Percentiles rank a stretch among this genome's conserved stretches.
These are phyloP conservation scores for Petrophora chlorosata DNA, from an alignment of 2,888 invertebrate species.

Conservation along the genomic window DNA sequence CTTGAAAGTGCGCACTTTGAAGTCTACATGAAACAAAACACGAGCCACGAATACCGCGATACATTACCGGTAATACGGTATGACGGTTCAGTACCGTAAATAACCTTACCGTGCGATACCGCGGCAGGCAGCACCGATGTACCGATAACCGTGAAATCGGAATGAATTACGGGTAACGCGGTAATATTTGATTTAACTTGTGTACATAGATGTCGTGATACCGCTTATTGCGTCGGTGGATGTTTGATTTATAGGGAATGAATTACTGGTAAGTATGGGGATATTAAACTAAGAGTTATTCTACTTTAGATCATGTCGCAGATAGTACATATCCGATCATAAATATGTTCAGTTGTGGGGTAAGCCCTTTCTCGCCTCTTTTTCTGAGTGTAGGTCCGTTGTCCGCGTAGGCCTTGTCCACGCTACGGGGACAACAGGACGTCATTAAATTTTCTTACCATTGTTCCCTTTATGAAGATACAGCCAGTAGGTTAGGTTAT, in stretches of 20 bases:
- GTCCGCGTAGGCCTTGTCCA: no score
- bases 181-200: conserved; percentile 26
- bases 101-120: conserved; percentile 9
- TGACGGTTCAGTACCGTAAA: conserved; percentile 12
- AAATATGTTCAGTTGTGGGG: no score
- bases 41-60: neutral
- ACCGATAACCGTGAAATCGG: conserved; percentile 24
- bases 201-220: conserved; percentile 24
- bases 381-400: no score
- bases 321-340: neutral
- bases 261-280: conserved; percentile 13
- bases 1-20: no score
- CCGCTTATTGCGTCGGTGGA: conserved; percentile 18
- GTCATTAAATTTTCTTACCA: no score
- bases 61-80: conserved; percentile 5
- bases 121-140: conserved; percentile 19
- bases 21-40: neutral
- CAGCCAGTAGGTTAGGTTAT: no score
- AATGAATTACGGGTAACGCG: conserved; percentile 25
- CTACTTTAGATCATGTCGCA: neutral
- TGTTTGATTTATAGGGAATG: conserved; percentile 14
- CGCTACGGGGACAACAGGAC: no score
- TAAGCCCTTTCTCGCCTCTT: no score
- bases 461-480: no score
- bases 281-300: neutral